A percentile compares a stretch with the other conserved stretches of the same genome.
Conservation (phyloP, 2,113 vertebrate genomes). For the Oplegnathus fasciatus region DNA sequence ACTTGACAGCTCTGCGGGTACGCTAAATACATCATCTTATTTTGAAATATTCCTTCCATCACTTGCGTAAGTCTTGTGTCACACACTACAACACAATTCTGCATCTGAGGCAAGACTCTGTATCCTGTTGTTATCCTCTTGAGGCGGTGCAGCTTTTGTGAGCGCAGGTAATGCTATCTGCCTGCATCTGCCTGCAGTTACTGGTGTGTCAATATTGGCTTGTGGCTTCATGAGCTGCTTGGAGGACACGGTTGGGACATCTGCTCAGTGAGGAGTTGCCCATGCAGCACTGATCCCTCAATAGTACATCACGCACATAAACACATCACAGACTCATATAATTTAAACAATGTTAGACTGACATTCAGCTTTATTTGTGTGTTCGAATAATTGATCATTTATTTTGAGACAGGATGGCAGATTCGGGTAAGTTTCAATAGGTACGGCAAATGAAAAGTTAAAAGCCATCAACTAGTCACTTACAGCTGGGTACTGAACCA, state of each 20-base stretch:
- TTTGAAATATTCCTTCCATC: constrained; percentile 40
- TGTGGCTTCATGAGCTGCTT: constrained; percentile 52
- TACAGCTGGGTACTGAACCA: background rate
- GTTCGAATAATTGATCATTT: constrained; percentile 16
- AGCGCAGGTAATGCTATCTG: constrained; percentile 61
- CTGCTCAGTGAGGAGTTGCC: constrained; percentile 41
- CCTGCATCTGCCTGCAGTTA: constrained; percentile 55
- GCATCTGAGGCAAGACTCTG: background rate
- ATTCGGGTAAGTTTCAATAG: background rate
- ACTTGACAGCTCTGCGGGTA: background rate
- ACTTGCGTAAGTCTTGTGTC: constrained; percentile 53
- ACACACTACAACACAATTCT: constrained; percentile 25
- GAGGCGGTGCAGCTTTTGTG: constrained; percentile 37
- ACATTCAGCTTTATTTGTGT: background rate
- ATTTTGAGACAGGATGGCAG: background rate
- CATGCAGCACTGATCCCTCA: constrained; percentile 11
- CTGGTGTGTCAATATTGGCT: constrained; percentile 76
- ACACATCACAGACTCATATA: background rate
- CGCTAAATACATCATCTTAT: background rate
- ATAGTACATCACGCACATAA: constrained; percentile 14
- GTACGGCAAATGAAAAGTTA: no score
- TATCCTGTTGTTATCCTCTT: constrained; percentile 35
- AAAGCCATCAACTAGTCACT: background rate
- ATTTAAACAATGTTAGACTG: background rate
- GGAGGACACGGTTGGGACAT: constrained; percentile 55